Conservation (phyloP, 2,888 invertebrate genomes). For the Cataglyphis rosenhaueri region DNA sequence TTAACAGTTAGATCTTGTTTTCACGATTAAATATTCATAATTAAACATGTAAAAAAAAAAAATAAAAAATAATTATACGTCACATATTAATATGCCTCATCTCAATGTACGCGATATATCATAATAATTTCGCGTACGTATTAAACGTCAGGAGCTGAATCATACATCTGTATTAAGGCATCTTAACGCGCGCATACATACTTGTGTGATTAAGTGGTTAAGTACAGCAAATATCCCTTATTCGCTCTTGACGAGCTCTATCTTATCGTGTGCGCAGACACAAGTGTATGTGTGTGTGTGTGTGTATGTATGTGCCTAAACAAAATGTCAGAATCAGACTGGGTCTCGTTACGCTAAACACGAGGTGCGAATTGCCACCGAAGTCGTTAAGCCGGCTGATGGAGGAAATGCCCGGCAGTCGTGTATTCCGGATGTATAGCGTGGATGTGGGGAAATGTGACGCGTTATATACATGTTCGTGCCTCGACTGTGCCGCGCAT, state of each 20-base stretch:
- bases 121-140: slow-evolving; percentile 11
- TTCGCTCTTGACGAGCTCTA: slow-evolving; percentile 37
- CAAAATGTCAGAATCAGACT: slow-evolving; percentile 49
- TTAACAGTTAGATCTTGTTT: neutral
- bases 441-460: slow-evolving; percentile 48
- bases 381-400: slow-evolving; percentile 41
- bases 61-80: neutral
- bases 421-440: slow-evolving; percentile 32
- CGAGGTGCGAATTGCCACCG: slow-evolving; percentile 35
- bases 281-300: neutral
- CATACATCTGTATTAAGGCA: slow-evolving; percentile 9
- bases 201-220: slow-evolving; percentile 35
- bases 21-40: neutral
- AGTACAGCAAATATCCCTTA: slow-evolving; percentile 37
- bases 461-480: slow-evolving; percentile 13
- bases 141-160: slow-evolving; percentile 31
- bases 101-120: neutral
- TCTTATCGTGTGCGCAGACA: slow-evolving; percentile 24
- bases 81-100: neutral
- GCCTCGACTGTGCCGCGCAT: slow-evolving; percentile 24
- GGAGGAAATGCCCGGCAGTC: slow-evolving; percentile 14
- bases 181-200: slow-evolving; percentile 24
- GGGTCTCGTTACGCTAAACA: slow-evolving; percentile 47
- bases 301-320: slow-evolving; percentile 8
- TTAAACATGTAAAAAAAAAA: neutral